Percentiles rank a stretch among this genome's conserved stretches.
Evolutionary conservation across 2,113 vertebrate genomes (phyloP).

Genomic region (Chinchilla lanigera): DNA sequence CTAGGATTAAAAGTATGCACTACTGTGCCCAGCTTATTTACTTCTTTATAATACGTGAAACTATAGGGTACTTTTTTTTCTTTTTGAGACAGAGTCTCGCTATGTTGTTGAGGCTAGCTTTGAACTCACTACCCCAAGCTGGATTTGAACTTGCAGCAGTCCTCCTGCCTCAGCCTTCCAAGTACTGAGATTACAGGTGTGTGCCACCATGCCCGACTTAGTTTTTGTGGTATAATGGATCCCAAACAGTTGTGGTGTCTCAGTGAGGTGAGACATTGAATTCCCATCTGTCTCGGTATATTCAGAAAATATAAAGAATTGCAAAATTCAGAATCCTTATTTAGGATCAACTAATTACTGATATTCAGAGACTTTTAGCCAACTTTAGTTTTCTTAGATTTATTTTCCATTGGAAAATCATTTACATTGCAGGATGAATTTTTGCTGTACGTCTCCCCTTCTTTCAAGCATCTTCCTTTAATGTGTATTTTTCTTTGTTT

Average conservation of each 20-base stretch:
- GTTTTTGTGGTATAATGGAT: not conserved
- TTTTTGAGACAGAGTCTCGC: not conserved
- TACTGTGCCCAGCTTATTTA: not conserved
- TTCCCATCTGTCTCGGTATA: not conserved
- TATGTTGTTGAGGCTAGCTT: not conserved
- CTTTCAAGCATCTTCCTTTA: constrained; percentile 82
- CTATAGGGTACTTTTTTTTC: not conserved
- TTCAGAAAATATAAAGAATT: constrained; percentile 34
- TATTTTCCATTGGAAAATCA: constrained; percentile 50
- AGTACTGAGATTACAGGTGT: not conserved
- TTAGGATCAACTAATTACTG: not conserved
- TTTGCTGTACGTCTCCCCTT: constrained; percentile 54
- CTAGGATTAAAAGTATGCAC: not conserved
- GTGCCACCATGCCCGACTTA: not conserved
- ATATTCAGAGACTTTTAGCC: constrained; percentile 23
- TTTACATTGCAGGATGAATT: constrained; percentile 52
- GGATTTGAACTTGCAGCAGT: not conserved
- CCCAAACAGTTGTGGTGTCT: not conserved
- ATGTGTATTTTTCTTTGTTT: constrained; percentile 88
- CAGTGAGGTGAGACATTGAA: constrained; percentile 6
- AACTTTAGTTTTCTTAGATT: constrained; percentile 51
- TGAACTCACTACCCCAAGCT: not conserved
- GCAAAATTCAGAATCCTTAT: constrained; percentile 29
- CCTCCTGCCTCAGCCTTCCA: not conserved
- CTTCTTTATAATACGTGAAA: not conserved